Evolutionary conservation across 2,113 vertebrate genomes (phyloP).

Genomic region (Heterocephalus glaber): DNA sequence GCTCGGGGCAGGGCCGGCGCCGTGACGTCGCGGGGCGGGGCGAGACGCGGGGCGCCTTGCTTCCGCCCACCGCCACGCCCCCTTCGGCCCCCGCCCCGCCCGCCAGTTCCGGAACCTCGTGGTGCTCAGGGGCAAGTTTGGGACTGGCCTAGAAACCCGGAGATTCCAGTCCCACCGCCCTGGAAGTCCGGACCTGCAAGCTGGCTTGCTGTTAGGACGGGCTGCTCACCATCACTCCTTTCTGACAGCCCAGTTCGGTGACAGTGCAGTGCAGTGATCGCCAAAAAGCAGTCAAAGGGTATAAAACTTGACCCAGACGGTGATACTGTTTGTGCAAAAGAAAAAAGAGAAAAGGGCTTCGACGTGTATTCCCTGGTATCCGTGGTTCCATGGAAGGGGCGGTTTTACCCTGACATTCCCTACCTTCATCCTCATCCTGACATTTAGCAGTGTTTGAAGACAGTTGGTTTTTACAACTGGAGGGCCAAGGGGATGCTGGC

Average conservation of each 20-base stretch:
- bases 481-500: too few relatives aligned
- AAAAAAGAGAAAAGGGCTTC: background rate
- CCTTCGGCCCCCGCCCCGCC: fast-evolving
- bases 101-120: background rate
- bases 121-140: background rate
- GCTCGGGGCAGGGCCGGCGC: slow-evolving; percentile 63
- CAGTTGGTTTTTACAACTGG: background rate
- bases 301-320: background rate
- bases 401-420: background rate
- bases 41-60: fast-evolving
- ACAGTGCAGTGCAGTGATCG: background rate
- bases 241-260: background rate
- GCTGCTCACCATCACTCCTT: background rate
- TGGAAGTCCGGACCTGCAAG: background rate
- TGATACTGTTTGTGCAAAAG: background rate
- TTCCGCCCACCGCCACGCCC: background rate
- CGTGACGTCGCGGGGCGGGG: background rate
- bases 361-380: background rate
- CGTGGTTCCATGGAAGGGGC: background rate
- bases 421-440: background rate
- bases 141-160: background rate
- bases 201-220: background rate
- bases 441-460: background rate
- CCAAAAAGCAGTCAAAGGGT: background rate
- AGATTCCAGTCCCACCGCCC: background rate